These are phyloP conservation scores for Dicranocentrus wangi DNA, from an alignment of 2,888 invertebrate species.

Conservation along the genomic window DNA sequence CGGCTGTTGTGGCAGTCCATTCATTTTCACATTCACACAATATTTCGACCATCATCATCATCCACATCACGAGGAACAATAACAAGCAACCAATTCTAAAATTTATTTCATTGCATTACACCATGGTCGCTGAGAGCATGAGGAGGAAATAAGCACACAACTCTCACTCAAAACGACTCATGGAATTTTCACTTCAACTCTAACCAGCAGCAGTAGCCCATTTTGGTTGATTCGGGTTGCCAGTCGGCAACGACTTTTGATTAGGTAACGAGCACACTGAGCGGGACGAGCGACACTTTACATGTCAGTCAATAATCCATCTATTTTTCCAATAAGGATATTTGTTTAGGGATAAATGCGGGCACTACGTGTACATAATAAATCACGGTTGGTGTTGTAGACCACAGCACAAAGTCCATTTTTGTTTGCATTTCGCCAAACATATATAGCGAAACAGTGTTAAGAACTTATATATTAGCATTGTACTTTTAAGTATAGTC, in stretches of 20 bases:
- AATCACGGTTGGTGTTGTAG: constrained; percentile 1
- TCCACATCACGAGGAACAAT: neutral
- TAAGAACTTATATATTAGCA: neutral
- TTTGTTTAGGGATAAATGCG: too few relatives aligned
- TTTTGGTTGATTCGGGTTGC: constrained; percentile 2
- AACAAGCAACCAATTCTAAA: constrained; percentile 30
- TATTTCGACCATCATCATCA: constrained; percentile 32
- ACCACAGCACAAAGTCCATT: neutral
- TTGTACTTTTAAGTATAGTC: neutral
- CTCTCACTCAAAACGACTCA: too few relatives aligned
- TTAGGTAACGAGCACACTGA: constrained; percentile 49
- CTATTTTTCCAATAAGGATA: neutral
- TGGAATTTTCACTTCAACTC: too few relatives aligned
- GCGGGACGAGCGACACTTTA: constrained; percentile 37
- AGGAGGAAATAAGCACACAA: too few relatives aligned
- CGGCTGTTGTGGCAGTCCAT: constrained; percentile 12
- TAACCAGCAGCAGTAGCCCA: constrained; percentile 6
- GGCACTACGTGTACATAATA: neutral
- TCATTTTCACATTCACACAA: constrained; percentile 54
- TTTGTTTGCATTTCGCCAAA: constrained; percentile 21
- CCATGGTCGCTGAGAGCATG: neutral
- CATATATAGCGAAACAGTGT: neutral
- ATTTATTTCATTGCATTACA: constrained; percentile 50
- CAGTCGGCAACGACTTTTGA: constrained; percentile 31
- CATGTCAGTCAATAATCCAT: constrained; percentile 17